Conservation (phyloP, 1,140 invertebrate species). For the Neodiprion fabricii region DNA sequence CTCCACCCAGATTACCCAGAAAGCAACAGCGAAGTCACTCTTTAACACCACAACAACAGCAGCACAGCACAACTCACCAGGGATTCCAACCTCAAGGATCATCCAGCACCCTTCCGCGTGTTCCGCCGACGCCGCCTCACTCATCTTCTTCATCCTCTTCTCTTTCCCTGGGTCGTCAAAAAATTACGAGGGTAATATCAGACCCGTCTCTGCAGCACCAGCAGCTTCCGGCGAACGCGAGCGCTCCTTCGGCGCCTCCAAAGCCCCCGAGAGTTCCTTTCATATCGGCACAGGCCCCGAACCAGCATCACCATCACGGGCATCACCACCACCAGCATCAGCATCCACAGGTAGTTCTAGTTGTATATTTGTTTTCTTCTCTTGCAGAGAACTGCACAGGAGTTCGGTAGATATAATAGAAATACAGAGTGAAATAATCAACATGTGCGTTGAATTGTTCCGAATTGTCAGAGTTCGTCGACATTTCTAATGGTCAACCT, state of each 20-base stretch:
- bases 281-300: constrained; percentile 13
- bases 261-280: constrained; percentile 11
- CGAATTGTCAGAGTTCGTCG: constrained; percentile 61
- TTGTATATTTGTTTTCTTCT: no score
- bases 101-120: constrained; percentile 53
- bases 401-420: no score
- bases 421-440: constrained; percentile 42
- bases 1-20: constrained; percentile 49
- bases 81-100: constrained; percentile 33
- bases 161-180: constrained; percentile 54
- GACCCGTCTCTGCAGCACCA: constrained; percentile 52
- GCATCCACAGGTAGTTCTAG: constrained; percentile 24
- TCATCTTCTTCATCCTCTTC: constrained; percentile 56
- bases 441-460: constrained; percentile 37
- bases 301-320: constrained; percentile 37
- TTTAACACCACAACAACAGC: constrained; percentile 26
- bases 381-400: no score
- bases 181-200: constrained; percentile 54
- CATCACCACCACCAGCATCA: constrained; percentile 47
- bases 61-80: constrained; percentile 34
- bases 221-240: constrained; percentile 39
- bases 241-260: constrained; percentile 7
- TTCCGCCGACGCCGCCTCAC: constrained; percentile 49
- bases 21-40: constrained; percentile 31
- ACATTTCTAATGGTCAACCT: neutral